Percentiles rank a stretch among this genome's conserved stretches.
These are phyloP conservation scores for Sycophaga agraensis DNA, from an alignment of 1,140 invertebrate species.

Conservation along the genomic window DNA sequence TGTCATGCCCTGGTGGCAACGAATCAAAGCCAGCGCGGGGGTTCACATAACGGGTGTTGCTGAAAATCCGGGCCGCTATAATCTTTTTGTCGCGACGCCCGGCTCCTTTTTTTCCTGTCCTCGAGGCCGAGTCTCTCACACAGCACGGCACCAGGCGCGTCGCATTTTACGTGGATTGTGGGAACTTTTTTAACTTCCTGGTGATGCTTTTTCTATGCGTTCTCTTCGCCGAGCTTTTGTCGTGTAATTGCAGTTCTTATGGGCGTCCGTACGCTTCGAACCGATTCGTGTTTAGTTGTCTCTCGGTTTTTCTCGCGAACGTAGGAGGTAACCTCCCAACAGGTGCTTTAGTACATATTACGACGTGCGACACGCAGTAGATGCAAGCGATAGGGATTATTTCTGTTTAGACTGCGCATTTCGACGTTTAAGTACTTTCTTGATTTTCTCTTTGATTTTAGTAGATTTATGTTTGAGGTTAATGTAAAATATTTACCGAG, in stretches of 20 bases:
- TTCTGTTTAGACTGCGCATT: too few species aligned
- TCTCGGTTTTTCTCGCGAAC: background rate
- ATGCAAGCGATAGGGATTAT: too few species aligned
- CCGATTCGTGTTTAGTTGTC: too few species aligned
- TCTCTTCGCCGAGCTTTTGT: background rate
- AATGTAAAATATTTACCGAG: too few species aligned
- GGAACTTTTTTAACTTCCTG: constrained; percentile 25
- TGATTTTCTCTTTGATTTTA: too few species aligned
- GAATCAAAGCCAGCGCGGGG: constrained; percentile 16
- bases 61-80: background rate
- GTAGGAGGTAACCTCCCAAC: too few species aligned
- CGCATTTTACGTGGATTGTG: constrained; percentile 13
- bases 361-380: background rate
- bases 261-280: too few species aligned
- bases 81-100: background rate
- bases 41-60: constrained; percentile 25
- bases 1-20: constrained; percentile 7
- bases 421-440: too few species aligned
- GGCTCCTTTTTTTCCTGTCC: background rate
- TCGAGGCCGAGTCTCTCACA: constrained; percentile 3
- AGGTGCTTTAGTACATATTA: background rate
- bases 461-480: too few species aligned
- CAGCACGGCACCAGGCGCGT: background rate
- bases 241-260: constrained; percentile 15
- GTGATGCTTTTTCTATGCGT: background rate